A percentile compares a stretch with the other conserved stretches of the same genome.
These are phyloP conservation scores for Zoanthus gigantus DNA, from an alignment of 92 coral and sea anemone species.

Conservation along the genomic window DNA sequence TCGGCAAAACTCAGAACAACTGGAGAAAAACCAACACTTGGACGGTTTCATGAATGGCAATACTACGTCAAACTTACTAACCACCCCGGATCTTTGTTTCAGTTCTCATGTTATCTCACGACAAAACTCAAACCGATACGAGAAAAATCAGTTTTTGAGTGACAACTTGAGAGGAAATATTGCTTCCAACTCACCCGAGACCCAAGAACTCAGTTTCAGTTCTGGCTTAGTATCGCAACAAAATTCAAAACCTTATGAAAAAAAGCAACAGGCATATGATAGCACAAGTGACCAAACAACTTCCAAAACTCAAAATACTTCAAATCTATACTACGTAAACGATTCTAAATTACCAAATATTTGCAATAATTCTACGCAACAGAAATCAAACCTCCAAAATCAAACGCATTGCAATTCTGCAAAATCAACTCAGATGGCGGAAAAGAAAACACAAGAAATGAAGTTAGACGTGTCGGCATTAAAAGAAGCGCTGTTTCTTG, in stretches of 20 bases:
- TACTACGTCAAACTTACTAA: neutral
- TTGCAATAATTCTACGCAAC: neutral
- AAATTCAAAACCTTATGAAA: neutral
- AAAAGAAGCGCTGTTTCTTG: slow-evolving; percentile 21
- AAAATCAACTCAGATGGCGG: neutral
- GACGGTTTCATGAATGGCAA: neutral
- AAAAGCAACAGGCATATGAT: neutral
- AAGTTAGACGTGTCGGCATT: neutral
- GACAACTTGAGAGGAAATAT: too few relatives aligned
- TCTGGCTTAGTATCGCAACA: neutral
- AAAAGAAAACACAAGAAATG: neutral
- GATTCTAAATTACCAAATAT: neutral
- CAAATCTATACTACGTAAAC: neutral
- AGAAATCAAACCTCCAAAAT: slow-evolving; percentile 6
- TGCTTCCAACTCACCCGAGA: too few relatives aligned
- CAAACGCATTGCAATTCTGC: neutral
- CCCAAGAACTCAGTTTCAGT: neutral
- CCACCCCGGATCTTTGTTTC: neutral
- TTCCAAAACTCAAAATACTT: neutral
- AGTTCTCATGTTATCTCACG: too few relatives aligned
- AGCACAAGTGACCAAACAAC: neutral
- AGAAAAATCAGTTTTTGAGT: too few relatives aligned
- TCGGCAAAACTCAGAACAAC: slow-evolving; percentile 6
- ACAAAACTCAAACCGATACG: too few relatives aligned
- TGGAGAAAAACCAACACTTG: neutral